These are phyloP conservation scores for Sebastes fasciatus DNA, from an alignment of 2,113 vertebrate genomes.

Conservation along the genomic window DNA sequence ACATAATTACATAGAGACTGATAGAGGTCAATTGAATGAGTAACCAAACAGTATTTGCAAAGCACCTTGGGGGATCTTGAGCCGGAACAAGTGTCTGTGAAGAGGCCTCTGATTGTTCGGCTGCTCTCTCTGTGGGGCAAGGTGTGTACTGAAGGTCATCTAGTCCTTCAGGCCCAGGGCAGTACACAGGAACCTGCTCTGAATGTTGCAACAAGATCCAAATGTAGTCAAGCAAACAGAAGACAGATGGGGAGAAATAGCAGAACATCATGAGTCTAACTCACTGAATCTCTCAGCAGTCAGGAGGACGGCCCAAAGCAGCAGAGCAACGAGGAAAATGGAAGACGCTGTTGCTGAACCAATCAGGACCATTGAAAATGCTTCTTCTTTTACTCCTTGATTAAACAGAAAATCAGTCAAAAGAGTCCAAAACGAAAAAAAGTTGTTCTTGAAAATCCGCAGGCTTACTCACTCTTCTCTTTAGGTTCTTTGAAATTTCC, in stretches of 20 bases:
- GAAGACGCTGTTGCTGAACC: slow-evolving; percentile 61
- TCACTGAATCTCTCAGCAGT: slow-evolving; percentile 68
- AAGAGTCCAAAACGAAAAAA: not conserved
- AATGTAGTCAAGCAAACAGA: slow-evolving; percentile 1
- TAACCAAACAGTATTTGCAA: not conserved
- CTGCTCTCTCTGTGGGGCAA: slow-evolving; percentile 7
- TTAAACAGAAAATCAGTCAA: slow-evolving; percentile 1
- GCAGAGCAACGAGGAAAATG: slow-evolving; percentile 60
- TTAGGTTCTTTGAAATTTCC: slow-evolving; percentile 8
- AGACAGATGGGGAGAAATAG: not conserved
- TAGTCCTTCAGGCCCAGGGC: slow-evolving; percentile 27
- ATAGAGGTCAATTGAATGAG: not conserved
- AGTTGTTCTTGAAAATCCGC: not conserved
- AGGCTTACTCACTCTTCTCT: slow-evolving; percentile 48
- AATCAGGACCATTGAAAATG: slow-evolving; percentile 54
- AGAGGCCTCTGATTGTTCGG: not conserved
- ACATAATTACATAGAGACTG: not conserved
- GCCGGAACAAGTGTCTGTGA: not conserved
- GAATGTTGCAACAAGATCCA: slow-evolving; percentile 25
- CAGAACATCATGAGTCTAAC: slow-evolving; percentile 11
- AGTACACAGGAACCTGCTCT: slow-evolving; percentile 50
- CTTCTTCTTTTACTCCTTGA: slow-evolving; percentile 51
- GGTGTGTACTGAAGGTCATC: slow-evolving; percentile 26
- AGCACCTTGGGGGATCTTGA: slow-evolving; percentile 51
- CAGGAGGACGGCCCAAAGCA: slow-evolving; percentile 71